Conservation (phyloP, 30 jellyfish, hydroid and myxozoan genomes). For the Aurelia aurita complex sp. Pacific region DNA sequence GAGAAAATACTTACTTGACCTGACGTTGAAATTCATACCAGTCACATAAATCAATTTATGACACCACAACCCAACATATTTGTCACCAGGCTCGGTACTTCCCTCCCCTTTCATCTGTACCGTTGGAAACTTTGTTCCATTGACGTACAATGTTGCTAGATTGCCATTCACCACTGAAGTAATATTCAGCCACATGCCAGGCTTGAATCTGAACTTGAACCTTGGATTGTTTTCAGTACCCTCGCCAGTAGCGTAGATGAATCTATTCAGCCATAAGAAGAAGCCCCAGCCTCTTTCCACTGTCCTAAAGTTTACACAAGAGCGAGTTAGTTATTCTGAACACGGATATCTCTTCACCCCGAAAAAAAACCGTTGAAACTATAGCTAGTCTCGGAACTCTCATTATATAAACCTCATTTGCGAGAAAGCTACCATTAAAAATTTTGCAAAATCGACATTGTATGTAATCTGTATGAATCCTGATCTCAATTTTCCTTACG, state of each 20-base stretch:
- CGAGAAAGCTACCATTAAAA: too few species aligned
- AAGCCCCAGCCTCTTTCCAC: conserved; percentile 91
- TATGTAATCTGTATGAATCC: too few species aligned
- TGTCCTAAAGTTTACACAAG: conserved; percentile 18
- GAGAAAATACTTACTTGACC: conserved; percentile 49
- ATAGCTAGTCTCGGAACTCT: too few species aligned
- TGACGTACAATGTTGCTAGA: conserved; percentile 66
- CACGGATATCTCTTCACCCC: too few species aligned
- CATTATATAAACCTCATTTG: too few species aligned
- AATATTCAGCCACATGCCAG: conserved; percentile 77
- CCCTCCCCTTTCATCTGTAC: conserved; percentile 79
- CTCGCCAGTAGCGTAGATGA: conserved; percentile 72
- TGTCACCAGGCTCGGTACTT: conserved; percentile 74
- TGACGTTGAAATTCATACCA: conserved; percentile 64
- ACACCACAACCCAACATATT: conserved; percentile 94
- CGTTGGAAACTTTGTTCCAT: conserved; percentile 71
- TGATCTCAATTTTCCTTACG: too few species aligned
- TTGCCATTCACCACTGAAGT: conserved; percentile 80
- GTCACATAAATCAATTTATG: conserved; percentile 68
- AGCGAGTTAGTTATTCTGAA: too few species aligned
- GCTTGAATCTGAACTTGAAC: conserved; percentile 42
- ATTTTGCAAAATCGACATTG: too few species aligned
- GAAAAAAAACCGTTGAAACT: too few species aligned
- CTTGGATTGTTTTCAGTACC: conserved; percentile 75
- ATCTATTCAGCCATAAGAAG: conserved; percentile 87